phyloP scores from a whole-genome alignment of 2,113 vertebrate species.

The Pygoscelis adeliae region DNA sequence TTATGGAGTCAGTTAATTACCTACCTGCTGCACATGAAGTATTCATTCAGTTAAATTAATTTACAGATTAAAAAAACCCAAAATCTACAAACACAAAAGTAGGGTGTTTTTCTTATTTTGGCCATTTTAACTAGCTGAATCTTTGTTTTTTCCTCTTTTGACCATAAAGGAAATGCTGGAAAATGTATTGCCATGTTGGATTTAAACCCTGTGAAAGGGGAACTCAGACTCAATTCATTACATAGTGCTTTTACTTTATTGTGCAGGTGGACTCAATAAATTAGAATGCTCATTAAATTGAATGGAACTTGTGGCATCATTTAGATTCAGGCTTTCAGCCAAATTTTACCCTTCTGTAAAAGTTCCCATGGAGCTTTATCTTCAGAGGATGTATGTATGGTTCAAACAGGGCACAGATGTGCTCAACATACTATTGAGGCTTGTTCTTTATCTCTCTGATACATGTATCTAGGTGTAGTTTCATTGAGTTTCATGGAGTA shows the following conservation, averaged over 20 bases:
- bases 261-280: constrained; percentile 9
- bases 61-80: neutral
- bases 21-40: neutral
- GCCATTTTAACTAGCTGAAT: neutral
- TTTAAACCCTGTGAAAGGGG: neutral
- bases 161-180: neutral
- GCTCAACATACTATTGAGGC: fast-evolving
- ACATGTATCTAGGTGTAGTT: neutral
- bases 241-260: neutral
- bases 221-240: neutral
- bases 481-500: neutral
- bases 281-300: constrained; percentile 6
- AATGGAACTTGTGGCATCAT: neutral
- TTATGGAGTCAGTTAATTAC: neutral
- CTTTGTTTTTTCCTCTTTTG: neutral
- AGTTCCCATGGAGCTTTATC: neutral
- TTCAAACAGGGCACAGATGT: neutral
- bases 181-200: neutral
- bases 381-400: neutral
- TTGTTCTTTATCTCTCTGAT: neutral
- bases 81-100: neutral
- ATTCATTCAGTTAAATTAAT: neutral
- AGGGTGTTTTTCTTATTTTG: neutral
- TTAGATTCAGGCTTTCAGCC: neutral
- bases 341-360: neutral